A percentile compares a stretch with the other conserved stretches of the same genome.
Conservation (phyloP, 2,113 vertebrate species). For the Calypte anna region DNA sequence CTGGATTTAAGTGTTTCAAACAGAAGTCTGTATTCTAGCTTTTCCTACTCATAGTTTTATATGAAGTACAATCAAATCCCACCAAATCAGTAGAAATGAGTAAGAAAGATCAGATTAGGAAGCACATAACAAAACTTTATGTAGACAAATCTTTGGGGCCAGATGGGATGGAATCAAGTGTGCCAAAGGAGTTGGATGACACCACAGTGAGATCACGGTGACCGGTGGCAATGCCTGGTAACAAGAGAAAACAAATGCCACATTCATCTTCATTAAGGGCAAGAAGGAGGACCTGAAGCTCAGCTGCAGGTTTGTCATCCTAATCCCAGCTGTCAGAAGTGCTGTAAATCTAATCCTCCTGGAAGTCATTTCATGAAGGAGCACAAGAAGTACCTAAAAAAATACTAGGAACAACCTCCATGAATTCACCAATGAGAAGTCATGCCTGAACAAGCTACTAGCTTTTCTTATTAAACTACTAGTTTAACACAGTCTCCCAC, state of each 20-base stretch:
- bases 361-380: not conserved
- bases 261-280: not conserved
- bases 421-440: not conserved
- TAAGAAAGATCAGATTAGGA: not conserved
- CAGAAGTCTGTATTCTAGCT: not conserved
- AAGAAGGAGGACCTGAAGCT: not conserved
- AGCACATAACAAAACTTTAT: not conserved
- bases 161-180: not conserved
- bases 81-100: not conserved
- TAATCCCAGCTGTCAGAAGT: not conserved
- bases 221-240: not conserved
- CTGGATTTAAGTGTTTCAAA: not conserved
- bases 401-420: not conserved
- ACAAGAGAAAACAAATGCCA: not conserved
- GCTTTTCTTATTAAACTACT: not conserved
- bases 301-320: not conserved
- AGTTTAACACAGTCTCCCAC: not conserved
- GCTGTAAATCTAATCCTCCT: not conserved
- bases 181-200: not conserved
- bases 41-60: not conserved
- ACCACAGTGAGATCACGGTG: not conserved
- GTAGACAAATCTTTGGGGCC: not conserved
- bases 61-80: not conserved
- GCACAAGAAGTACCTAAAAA: too few relatives aligned
- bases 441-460: not conserved